Evolutionary conservation across 2,797 vertebrate species (phyloP).

Genomic region (Eulemur mongoz): DNA sequence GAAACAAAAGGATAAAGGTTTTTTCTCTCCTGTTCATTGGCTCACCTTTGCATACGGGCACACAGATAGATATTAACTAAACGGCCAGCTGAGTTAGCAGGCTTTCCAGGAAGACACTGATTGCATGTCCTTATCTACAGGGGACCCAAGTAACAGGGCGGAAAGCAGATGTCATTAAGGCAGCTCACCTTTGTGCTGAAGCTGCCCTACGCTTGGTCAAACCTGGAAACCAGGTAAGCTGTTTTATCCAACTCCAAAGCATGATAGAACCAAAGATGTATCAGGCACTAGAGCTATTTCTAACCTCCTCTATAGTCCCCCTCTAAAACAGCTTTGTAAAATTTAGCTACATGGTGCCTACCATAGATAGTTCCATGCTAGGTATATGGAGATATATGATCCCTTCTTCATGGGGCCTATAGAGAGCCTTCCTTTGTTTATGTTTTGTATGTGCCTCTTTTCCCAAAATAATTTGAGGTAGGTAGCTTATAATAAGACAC

Average conservation of each 20-base stretch:
- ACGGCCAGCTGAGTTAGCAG: neutral
- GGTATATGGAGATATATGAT: neutral
- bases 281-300: neutral
- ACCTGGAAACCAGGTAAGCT: slow-evolving; percentile 95
- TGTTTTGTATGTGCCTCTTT: neutral
- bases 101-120: slow-evolving; percentile 30
- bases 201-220: slow-evolving; percentile 97
- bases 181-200: slow-evolving; percentile 96
- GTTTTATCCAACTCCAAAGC: neutral
- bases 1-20: neutral
- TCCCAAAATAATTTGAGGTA: slow-evolving; percentile 27
- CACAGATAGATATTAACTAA: neutral
- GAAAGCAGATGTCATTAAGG: slow-evolving; percentile 96
- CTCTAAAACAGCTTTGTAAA: neutral
- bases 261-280: neutral
- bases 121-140: slow-evolving; percentile 79
- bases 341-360: neutral
- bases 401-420: neutral
- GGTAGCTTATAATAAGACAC: neutral
- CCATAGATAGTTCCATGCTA: neutral
- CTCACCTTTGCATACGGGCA: neutral
- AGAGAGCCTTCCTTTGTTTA: neutral
- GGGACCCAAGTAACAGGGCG: slow-evolving; percentile 92
- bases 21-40: neutral
- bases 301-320: too few relatives aligned